Conservation (phyloP, 2,888 invertebrate species). For the Argynnis bischoffii region DNA sequence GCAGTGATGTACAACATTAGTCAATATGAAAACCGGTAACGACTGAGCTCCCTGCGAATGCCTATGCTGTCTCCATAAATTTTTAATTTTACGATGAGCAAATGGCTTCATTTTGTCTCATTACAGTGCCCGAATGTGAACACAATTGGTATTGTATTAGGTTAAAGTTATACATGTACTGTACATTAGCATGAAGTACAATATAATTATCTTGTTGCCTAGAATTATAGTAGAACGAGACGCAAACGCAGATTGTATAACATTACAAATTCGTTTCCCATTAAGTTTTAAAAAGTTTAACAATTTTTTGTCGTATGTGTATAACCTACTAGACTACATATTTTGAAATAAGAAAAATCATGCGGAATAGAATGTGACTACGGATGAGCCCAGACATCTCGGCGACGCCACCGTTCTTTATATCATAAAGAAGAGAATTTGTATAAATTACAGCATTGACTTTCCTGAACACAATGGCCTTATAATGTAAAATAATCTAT, state of each 20-base stretch:
- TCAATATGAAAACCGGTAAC: conserved; percentile 66
- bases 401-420: conserved; percentile 46
- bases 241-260: too few relatives aligned
- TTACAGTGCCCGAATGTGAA: not conserved
- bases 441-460: not conserved
- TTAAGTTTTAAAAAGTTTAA: not conserved
- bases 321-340: not conserved
- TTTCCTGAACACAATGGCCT: not conserved
- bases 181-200: too few relatives aligned
- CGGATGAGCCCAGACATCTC: conserved; percentile 51
- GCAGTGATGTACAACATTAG: conserved; percentile 64
- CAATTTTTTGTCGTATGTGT: not conserved
- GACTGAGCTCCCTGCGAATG: conserved; percentile 42
- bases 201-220: too few relatives aligned
- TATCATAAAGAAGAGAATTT: not conserved
- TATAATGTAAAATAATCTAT: too few relatives aligned
- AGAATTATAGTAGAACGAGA: too few relatives aligned
- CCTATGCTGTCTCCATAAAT: conserved; percentile 42
- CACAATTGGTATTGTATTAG: not conserved
- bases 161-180: not conserved
- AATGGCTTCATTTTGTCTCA: conserved; percentile 42
- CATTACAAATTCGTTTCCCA: too few relatives aligned
- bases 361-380: conserved; percentile 1
- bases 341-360: not conserved
- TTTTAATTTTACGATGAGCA: conserved; percentile 44